Percentiles rank a stretch among this genome's conserved stretches.
These are phyloP conservation scores for Dysdera silvatica DNA, from an alignment of 1,140 invertebrate species.

Conservation along the genomic window DNA sequence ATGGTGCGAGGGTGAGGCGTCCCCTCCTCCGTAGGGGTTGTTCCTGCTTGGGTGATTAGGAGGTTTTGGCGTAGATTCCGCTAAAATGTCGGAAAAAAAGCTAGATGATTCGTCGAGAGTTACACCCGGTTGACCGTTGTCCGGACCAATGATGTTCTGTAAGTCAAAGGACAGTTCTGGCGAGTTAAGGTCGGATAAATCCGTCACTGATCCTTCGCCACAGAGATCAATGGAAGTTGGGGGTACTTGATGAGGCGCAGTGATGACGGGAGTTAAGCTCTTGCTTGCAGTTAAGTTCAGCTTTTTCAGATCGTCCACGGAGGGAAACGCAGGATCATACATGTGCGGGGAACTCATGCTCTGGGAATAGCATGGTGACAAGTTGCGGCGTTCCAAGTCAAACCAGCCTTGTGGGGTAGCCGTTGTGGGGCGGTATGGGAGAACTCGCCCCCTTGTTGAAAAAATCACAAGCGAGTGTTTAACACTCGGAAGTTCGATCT, in stretches of 20 bases:
- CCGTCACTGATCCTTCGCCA: constrained; percentile 14
- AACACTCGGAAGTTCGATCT: no score
- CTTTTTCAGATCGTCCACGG: constrained; percentile 12
- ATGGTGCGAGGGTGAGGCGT: not conserved
- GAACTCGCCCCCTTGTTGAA: not conserved
- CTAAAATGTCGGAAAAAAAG: constrained; percentile 16
- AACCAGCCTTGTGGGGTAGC: constrained; percentile 16
- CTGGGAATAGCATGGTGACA: constrained; percentile 28
- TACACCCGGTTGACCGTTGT: constrained; percentile 12
- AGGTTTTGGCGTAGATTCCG: constrained; percentile 18
- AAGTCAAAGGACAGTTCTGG: constrained; percentile 34
- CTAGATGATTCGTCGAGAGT: constrained; percentile 17
- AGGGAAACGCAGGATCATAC: constrained; percentile 25
- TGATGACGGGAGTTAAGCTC: not conserved
- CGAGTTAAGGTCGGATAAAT: constrained; percentile 31
- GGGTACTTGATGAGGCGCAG: not conserved
- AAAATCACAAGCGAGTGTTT: not conserved
- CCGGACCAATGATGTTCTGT: constrained; percentile 32
- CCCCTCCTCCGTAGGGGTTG: constrained; percentile 5
- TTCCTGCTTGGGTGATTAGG: no score
- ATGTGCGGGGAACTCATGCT: constrained; percentile 31
- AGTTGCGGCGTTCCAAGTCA: constrained; percentile 17
- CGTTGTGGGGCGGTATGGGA: constrained; percentile 19
- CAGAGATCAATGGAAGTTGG: not conserved
- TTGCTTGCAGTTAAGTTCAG: not conserved